Base-by-base conservation (phyloP, 2,888 invertebrate genomes). In the Ferdinandea cuprea region DNA sequence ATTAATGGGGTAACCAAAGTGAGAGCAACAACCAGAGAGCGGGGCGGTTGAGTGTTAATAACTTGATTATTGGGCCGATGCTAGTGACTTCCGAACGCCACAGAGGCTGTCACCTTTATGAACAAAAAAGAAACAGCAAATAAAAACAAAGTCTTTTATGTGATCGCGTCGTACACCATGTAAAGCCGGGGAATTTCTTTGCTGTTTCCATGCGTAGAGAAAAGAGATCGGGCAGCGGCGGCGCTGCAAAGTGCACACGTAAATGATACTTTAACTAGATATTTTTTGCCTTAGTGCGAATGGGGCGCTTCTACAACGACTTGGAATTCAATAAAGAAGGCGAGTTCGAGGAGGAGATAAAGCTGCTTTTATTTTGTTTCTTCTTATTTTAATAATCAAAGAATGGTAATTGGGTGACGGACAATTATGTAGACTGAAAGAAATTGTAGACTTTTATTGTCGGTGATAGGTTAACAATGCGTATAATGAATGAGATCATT, bases 401-500 rank as follows among this genome's bases (percentile, higher is more conserved):
- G 28, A 54, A 66, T 15, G 42, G 52, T 54, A 66, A 54, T 66
- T 66, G 66, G 11, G 25, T 19, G 25, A 11, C 21, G 48, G 1
- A 28, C 19, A 65, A 65, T 50, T 65, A 65, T 65, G 50, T 50
- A 37, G 65, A 65, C 50, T 8, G 25, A 50, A 50, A 11, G 48
- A 50, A 40, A 37, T 35, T 21, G 25, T 58, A 19, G 48, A 25
- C 32, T 44, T 61, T 54, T 61, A 72, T 63, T 72, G 72, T 44
- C 44, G 61, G 72, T 63, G 61, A 72, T 72, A 72, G 61, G 72
- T 63, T 72, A 71, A 71, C 50, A 59, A 28, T 50, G 69, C 15
- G 37, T 50, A 13, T 42, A 15, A 28, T 9, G 13, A 54, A 52
- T 68, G 59, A 71, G 59, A 30, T 71, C 71, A 58, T 21, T 32